These are phyloP conservation scores for Archilochus colubris DNA, from an alignment of 2,113 vertebrate genomes.

Conservation along the genomic window DNA sequence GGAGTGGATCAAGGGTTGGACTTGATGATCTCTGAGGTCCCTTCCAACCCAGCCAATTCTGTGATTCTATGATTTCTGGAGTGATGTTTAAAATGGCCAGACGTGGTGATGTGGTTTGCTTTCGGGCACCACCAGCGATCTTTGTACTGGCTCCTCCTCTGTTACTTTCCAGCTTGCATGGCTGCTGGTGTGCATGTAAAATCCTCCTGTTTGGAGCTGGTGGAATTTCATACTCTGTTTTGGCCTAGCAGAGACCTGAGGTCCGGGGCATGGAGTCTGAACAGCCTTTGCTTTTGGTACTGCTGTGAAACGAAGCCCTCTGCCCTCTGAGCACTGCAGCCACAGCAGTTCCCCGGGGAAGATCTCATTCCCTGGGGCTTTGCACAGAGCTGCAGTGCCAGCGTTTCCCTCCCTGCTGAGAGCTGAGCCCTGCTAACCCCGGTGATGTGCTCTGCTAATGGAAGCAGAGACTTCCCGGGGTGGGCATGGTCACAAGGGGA, in stretches of 20 bases:
- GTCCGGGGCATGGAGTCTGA: not conserved
- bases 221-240: not conserved
- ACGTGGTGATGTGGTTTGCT: accelerated
- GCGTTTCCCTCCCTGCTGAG: accelerated
- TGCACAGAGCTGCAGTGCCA: not conserved
- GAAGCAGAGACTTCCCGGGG: not conserved
- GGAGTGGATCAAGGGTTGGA: no score
- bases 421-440: not conserved
- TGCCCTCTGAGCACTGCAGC: not conserved
- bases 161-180: not conserved
- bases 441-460: not conserved
- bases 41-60: no score
- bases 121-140: not conserved
- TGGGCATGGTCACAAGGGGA: not conserved
- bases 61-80: not conserved
- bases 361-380: not conserved
- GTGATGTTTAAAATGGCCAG: not conserved
- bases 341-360: not conserved
- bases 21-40: no score
- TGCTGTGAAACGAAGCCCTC: not conserved
- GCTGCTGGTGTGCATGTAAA: not conserved
- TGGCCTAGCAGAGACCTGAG: not conserved
- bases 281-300: not conserved
- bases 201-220: not conserved
- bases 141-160: not conserved